Conservation (phyloP, 2,113 vertebrate genomes). For the Ellobius talpinus region DNA sequence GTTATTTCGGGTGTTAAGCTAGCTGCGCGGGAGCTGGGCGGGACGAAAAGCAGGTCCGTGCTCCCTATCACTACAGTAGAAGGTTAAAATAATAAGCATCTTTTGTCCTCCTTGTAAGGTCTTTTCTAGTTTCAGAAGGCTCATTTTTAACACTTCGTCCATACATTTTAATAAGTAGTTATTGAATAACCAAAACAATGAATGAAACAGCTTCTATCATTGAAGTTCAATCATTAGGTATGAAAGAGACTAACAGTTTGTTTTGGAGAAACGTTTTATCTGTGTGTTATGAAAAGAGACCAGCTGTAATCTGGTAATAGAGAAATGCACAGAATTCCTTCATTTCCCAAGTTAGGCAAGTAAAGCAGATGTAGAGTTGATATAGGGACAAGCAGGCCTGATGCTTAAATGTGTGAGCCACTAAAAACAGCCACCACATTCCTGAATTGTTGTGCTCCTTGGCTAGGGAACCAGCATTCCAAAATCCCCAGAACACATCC, state of each 20-base stretch:
- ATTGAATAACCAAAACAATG: conserved; percentile 33
- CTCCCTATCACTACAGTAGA: too few species aligned
- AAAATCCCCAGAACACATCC: conserved; percentile 67
- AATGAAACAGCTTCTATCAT: neutral
- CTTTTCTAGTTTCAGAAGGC: neutral
- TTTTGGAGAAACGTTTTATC: conserved; percentile 52
- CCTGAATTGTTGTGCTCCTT: conserved; percentile 73
- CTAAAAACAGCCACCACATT: conserved; percentile 76
- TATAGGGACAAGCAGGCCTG: conserved; percentile 62
- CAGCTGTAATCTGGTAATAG: conserved; percentile 24
- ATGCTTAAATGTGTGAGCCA: conserved; percentile 69
- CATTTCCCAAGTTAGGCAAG: conserved; percentile 43
- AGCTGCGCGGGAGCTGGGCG: too few species aligned
- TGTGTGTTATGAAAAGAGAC: conserved; percentile 16
- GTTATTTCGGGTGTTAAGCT: too few species aligned
- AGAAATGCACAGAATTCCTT: conserved; percentile 52
- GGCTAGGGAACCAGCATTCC: conserved; percentile 76
- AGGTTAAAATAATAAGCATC: conserved; percentile 50
- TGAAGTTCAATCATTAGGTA: conserved; percentile 32
- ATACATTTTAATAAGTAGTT: conserved; percentile 41
- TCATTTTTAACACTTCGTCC: neutral
- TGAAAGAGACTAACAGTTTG: neutral
- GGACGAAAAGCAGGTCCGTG: too few species aligned
- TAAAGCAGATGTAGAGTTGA: conserved; percentile 65
- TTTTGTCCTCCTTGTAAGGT: neutral